Conservation (phyloP, 2,113 vertebrate species). For the Thryonomys swinderianus region DNA sequence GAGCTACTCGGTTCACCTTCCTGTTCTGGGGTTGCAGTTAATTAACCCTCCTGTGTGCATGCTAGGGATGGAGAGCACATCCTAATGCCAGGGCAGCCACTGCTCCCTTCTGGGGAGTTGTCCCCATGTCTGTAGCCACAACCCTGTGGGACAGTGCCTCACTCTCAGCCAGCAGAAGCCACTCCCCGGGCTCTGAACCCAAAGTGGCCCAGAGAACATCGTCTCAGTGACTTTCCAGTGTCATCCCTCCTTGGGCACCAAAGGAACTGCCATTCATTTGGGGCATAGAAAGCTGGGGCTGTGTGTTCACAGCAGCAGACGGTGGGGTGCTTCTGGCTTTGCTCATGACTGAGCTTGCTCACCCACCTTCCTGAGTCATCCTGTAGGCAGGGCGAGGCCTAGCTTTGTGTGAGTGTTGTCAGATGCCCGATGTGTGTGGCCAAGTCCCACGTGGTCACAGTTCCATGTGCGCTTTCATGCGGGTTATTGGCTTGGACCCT, state of each 20-base stretch:
- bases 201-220: no score
- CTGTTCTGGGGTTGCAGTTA: fast-evolving
- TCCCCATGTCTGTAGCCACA: fast-evolving
- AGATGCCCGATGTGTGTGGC: fast-evolving
- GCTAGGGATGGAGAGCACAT: fast-evolving
- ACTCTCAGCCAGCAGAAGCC: neutral
- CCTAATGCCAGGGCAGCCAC: neutral
- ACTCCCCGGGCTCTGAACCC: neutral
- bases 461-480: neutral
- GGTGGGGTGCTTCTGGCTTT: neutral
- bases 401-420: fast-evolving
- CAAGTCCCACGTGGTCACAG: fast-evolving
- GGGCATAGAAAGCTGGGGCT: neutral
- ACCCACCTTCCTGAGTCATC: neutral
- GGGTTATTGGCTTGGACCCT: neutral
- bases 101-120: fast-evolving
- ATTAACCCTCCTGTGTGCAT: fast-evolving
- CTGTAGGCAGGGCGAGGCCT: fast-evolving
- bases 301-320: neutral
- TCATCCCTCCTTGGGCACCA: neutral
- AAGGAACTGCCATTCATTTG: neutral
- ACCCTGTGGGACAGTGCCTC: neutral
- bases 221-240: neutral
- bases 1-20: fast-evolving
- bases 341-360: neutral